phyloP scores from a whole-genome alignment of 2,797 vertebrate genomes.

The Cynodonichthys magdalenae region DNA sequence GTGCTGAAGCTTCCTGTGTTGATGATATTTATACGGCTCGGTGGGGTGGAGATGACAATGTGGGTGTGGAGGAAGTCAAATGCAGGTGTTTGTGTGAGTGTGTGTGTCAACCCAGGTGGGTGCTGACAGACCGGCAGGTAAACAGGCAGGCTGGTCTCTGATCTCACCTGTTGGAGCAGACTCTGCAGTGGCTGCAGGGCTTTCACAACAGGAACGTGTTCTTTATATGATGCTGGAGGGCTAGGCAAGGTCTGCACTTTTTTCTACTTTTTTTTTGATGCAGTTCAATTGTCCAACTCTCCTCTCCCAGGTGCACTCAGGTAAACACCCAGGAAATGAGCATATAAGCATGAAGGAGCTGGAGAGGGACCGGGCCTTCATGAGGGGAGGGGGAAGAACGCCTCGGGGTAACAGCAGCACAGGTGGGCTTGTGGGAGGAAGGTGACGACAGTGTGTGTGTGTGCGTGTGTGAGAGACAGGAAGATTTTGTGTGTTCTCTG shows the following conservation, averaged over 20 bases:
- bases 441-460: slow-evolving; percentile 28
- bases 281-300: slow-evolving; percentile 12
- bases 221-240: slow-evolving; percentile 55
- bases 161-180: slow-evolving; percentile 76
- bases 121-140: slow-evolving; percentile 75
- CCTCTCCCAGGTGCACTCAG: slow-evolving; percentile 52
- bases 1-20: slow-evolving; percentile 70
- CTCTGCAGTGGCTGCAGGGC: slow-evolving; percentile 62
- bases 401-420: slow-evolving; percentile 58
- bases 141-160: slow-evolving; percentile 72
- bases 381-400: slow-evolving; percentile 45
- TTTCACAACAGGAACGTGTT: slow-evolving; percentile 60
- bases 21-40: slow-evolving; percentile 69
- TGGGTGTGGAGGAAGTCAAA: slow-evolving; percentile 75
- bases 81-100: slow-evolving; percentile 60
- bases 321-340: slow-evolving; percentile 67
- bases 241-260: slow-evolving; percentile 2
- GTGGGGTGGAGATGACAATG: slow-evolving; percentile 68
- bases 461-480: slow-evolving; percentile 35
- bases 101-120: slow-evolving; percentile 51
- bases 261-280: slow-evolving; percentile 6
- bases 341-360: not conserved
- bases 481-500: slow-evolving; percentile 39
- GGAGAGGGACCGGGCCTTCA: slow-evolving; percentile 8
- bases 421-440: slow-evolving; percentile 61